A percentile compares a stretch with the other conserved stretches of the same genome.
These are phyloP conservation scores for Chrysogorgia sp. DNA, from an alignment of 92 coral and sea anemone genomes.

Conservation along the genomic window DNA sequence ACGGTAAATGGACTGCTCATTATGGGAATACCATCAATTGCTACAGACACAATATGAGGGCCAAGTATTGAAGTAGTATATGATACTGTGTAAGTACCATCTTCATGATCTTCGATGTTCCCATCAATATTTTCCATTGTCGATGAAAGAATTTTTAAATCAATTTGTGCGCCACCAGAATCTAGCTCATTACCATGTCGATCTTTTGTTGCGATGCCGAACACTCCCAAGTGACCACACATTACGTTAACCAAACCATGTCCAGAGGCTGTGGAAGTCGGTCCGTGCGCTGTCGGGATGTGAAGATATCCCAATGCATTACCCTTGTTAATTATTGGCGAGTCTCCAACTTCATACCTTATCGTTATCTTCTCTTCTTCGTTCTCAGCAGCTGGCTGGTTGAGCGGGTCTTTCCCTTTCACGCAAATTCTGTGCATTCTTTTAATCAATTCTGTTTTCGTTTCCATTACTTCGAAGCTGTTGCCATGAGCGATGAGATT, in stretches of 20 bases:
- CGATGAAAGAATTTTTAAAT: conserved; percentile 16
- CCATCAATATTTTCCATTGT: conserved; percentile 28
- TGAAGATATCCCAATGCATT: conserved; percentile 13
- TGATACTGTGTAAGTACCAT: conserved; percentile 32
- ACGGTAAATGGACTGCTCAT: conserved; percentile 33
- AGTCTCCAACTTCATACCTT: conserved; percentile 12
- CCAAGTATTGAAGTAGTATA: conserved; percentile 34
- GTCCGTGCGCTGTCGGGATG: conserved; percentile 2
- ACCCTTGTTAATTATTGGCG: conserved; percentile 13
- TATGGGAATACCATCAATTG: conserved; percentile 27
- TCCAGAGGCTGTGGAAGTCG: conserved; percentile 25
- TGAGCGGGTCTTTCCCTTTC: conserved; percentile 38
- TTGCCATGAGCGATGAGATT: conserved; percentile 16
- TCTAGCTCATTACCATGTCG: conserved; percentile 22
- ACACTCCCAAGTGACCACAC: conserved; percentile 30
- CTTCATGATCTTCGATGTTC: conserved; percentile 23
- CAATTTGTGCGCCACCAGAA: conserved; percentile 22
- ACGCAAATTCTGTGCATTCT: conserved; percentile 37
- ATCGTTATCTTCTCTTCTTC: conserved; percentile 17
- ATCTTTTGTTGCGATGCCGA: conserved; percentile 27
- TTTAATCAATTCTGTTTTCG: conserved; percentile 32
- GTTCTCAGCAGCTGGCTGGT: neutral
- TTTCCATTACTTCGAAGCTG: conserved; percentile 45
- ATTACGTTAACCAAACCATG: conserved; percentile 33
- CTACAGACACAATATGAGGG: conserved; percentile 26